These are phyloP conservation scores for Saxicola maurus DNA, from an alignment of 2,797 vertebrate genomes.

Conservation along the genomic window DNA sequence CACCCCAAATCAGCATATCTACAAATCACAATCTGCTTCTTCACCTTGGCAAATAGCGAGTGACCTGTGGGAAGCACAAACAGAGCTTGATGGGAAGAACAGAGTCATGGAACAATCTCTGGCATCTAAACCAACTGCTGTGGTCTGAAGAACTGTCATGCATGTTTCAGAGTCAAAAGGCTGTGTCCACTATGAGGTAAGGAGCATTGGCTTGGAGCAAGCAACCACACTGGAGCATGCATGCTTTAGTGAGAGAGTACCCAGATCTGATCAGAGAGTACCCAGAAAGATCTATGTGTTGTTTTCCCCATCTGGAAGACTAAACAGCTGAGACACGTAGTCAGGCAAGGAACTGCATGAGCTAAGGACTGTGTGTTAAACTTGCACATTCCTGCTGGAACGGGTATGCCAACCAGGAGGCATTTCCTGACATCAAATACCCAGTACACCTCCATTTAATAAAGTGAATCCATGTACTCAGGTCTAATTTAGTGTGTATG, in stretches of 20 bases:
- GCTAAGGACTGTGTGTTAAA: not conserved
- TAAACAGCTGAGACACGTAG: not conserved
- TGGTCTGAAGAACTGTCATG: not conserved
- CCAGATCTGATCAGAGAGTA: not conserved
- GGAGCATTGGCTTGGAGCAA: not conserved
- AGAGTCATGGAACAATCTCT: not conserved
- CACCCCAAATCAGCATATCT: not conserved
- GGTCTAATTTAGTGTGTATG: not conserved
- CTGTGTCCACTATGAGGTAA: not conserved
- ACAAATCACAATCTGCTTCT: not conserved
- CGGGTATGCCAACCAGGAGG: not conserved
- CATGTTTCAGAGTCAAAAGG: not conserved
- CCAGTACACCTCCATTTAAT: not conserved
- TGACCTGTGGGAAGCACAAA: not conserved
- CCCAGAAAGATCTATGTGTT: not conserved
- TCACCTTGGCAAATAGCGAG: not conserved
- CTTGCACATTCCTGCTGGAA: not conserved
- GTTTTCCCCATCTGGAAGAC: not conserved
- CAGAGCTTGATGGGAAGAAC: not conserved
- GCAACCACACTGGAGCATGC: not conserved
- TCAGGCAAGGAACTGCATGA: not conserved
- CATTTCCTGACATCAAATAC: not conserved
- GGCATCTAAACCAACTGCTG: not conserved
- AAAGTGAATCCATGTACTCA: not conserved
- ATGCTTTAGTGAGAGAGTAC: not conserved